Conservation (phyloP, 2,888 invertebrate species). For the Hesperia comma region DNA sequence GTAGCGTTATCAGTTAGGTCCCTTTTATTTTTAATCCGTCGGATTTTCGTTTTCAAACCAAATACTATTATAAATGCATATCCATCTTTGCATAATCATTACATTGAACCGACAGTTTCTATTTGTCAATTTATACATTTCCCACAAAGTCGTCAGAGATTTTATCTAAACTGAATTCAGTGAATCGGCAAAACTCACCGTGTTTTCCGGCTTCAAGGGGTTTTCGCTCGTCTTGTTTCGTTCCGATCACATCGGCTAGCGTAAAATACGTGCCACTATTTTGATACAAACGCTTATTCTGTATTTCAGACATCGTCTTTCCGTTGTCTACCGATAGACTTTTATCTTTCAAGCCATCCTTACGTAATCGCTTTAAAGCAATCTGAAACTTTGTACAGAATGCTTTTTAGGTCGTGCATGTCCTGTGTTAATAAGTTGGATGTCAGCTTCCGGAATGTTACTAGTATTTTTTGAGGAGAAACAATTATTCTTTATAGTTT, state of each 20-base stretch:
- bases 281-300: slow-evolving; percentile 26
- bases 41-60: slow-evolving; percentile 12
- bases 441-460: neutral
- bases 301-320: neutral
- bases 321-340: neutral
- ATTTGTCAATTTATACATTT: slow-evolving; percentile 16
- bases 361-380: neutral
- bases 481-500: too few species aligned
- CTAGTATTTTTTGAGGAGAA: too few species aligned
- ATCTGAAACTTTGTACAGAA: slow-evolving; percentile 3
- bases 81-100: slow-evolving; percentile 27
- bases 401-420: slow-evolving; percentile 2
- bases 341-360: slow-evolving; percentile 1
- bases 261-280: slow-evolving; percentile 26
- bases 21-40: slow-evolving; percentile 14
- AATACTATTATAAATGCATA: slow-evolving; percentile 17
- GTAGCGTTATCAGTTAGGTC: neutral
- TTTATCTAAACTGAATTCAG: slow-evolving; percentile 28
- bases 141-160: slow-evolving; percentile 21
- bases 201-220: slow-evolving; percentile 25
- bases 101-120: slow-evolving; percentile 10
- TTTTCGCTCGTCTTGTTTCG: slow-evolving; percentile 8
- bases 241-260: slow-evolving; percentile 15
- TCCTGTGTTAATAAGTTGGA: neutral
- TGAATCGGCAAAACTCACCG: slow-evolving; percentile 18